phyloP scores from a whole-genome alignment of 2,888 invertebrate species.

The Sicus ferrugineus region DNA sequence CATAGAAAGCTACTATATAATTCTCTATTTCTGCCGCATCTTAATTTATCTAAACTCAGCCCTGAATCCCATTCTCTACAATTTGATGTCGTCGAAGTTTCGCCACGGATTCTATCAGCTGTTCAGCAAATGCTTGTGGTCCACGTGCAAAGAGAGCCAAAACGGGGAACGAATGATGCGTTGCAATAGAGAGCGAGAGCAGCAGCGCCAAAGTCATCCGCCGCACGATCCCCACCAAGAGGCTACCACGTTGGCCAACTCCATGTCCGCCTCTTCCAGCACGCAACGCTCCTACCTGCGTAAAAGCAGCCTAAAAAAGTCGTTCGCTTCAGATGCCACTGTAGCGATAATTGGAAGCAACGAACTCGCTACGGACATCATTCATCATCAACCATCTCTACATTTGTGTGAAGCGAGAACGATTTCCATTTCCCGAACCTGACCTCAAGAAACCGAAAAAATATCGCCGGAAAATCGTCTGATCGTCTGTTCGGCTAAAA shows the following conservation, averaged over 20 bases:
- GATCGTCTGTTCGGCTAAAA: too few species aligned
- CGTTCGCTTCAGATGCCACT: slow-evolving; percentile 3
- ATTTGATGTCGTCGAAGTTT: slow-evolving; percentile 91
- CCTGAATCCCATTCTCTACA: slow-evolving; percentile 90
- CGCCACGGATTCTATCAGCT: slow-evolving; percentile 80
- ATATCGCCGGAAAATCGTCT: too few species aligned
- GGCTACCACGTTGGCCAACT: slow-evolving; percentile 35
- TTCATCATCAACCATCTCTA: too few species aligned
- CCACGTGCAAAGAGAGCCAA: slow-evolving; percentile 6
- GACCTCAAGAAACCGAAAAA: too few species aligned
- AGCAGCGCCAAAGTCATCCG: slow-evolving; percentile 17
- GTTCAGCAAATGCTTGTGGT: slow-evolving; percentile 64
- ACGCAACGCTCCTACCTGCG: slow-evolving; percentile 55
- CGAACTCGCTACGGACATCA: not conserved
- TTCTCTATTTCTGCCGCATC: slow-evolving; percentile 85
- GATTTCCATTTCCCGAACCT: too few species aligned
- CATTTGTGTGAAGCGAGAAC: too few species aligned
- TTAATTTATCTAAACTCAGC: slow-evolving; percentile 92
- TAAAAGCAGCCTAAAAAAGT: slow-evolving; percentile 50
- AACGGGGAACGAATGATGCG: slow-evolving; percentile 27
- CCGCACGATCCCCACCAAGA: slow-evolving; percentile 29
- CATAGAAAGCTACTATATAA: slow-evolving; percentile 81
- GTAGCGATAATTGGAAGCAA: not conserved
- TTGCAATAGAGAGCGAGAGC: not conserved
- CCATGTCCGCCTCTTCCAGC: slow-evolving; percentile 57